Percentiles rank a stretch among this genome's conserved stretches.
phyloP scores from a whole-genome alignment of 2,113 vertebrate genomes.

The Nannobrachium achirus region DNA sequence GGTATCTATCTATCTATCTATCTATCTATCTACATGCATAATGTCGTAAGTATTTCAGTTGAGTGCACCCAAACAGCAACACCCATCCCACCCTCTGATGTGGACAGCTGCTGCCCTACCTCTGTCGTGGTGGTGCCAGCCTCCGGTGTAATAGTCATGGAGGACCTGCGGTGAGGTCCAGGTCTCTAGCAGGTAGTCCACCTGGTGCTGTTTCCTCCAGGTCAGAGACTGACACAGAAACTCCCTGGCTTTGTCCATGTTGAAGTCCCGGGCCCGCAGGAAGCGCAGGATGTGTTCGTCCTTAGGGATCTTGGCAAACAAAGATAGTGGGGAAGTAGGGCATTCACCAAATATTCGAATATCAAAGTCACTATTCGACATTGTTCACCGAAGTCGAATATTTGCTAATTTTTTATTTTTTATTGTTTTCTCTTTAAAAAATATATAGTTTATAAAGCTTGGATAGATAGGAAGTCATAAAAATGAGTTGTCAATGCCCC shows the following conservation, averaged over 20 bases:
- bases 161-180: conserved; percentile 95
- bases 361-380: too few species aligned
- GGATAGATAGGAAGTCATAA: too few species aligned
- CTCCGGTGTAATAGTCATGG: conserved; percentile 93
- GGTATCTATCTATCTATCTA: too few species aligned
- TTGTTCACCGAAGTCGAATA: too few species aligned
- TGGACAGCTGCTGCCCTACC: conserved; percentile 70
- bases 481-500: too few species aligned
- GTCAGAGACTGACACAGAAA: conserved; percentile 93
- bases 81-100: background rate
- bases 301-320: conserved; percentile 87
- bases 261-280: conserved; percentile 92
- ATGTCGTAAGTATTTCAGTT: too few species aligned
- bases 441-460: too few species aligned
- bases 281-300: conserved; percentile 96
- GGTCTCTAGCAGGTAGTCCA: conserved; percentile 94
- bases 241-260: conserved; percentile 93
- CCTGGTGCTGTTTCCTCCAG: conserved; percentile 97
- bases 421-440: too few species aligned
- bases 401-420: too few species aligned
- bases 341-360: too few species aligned
- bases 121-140: conserved; percentile 96
- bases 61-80: background rate
- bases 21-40: too few species aligned
- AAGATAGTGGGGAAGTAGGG: background rate